Conservation (phyloP, 53 echinoderm and acorn worm species). For the Astropecten irregularis region DNA sequence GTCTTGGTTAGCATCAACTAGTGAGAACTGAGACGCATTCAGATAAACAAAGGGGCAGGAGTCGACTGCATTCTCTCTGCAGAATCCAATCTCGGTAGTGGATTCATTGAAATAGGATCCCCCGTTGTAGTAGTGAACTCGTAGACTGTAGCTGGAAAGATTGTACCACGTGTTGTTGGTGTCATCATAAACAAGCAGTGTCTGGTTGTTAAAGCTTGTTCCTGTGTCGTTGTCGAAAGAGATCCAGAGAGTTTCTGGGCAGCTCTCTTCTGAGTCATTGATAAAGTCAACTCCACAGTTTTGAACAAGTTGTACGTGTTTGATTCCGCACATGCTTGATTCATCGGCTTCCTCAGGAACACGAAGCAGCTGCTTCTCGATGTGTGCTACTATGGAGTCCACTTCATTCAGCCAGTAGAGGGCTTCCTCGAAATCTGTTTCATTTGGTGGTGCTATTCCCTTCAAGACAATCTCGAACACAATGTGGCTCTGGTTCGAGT, state of each 20-base stretch:
- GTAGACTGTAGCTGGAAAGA: neutral
- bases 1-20: neutral
- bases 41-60: neutral
- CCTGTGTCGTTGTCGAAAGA: neutral
- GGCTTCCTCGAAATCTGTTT: neutral
- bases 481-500: neutral
- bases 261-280: neutral
- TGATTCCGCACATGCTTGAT: neutral
- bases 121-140: neutral
- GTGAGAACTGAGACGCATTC: neutral
- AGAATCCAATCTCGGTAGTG: conserved; percentile 12
- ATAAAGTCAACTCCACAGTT: neutral
- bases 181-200: neutral
- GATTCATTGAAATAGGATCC: neutral
- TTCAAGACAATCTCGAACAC: conserved; percentile 21
- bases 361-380: neutral
- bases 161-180: neutral
- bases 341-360: too few species aligned
- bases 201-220: neutral
- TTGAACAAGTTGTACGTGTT: neutral
- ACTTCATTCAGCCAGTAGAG: neutral
- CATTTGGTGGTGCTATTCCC: neutral
- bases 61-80: neutral
- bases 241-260: neutral
- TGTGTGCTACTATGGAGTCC: neutral